Evolutionary conservation across 1,140 invertebrate genomes (phyloP), one percentile per base, ranked within the genome.

Genomic region (Scaptomyza hsui): DNA sequence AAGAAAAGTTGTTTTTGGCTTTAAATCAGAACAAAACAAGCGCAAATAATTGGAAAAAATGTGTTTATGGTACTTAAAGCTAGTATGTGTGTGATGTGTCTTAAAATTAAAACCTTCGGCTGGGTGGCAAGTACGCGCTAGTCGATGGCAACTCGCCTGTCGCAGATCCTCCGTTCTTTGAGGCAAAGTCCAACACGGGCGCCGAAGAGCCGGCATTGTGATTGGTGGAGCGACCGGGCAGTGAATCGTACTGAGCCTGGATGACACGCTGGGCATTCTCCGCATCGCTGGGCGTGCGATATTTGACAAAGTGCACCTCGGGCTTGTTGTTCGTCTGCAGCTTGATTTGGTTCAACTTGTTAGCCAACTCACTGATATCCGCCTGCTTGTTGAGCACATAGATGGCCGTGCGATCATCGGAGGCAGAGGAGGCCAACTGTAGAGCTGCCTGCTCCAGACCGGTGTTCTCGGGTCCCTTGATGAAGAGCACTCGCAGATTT

Each of bases 401-500:
- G 69, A 97, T 96, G 60, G 96, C 93, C 9, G 96, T 97, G 86
- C 96, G 96, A 86, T 96, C 95, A 91, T 97, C 95, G 37, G 94
- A 94, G 19, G 83, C 80, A 16, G 94, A 64, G 39, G 94, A 93
- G 52, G 95, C 93, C 62, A 93, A 90, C 93, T 94, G n/a, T 0
- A 95, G 94, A 44, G 94, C 94, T 32, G 95, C 94, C 78, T 93
- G 93, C 24, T 95, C 93, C 41, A 89, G 51, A 3, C 74, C 86
- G 0, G 94, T 93, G 16, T 88, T 88, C 53, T 89, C 86, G 16
- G 96, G 95, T 19, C 95, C 95, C 93, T 96, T 96, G 91, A 97
- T 96, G 94, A 96, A 96, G 82, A 97, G 95, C 75, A 97, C 96
- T 89, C 96, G 96, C 92, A 96, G 95, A 91, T 96, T 95, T 77